Percentiles rank a stretch among this genome's conserved stretches.
These are phyloP conservation scores for Ptychobarbus kaznakovi DNA, from an alignment of 2,797 vertebrate genomes.

Conservation along the genomic window DNA sequence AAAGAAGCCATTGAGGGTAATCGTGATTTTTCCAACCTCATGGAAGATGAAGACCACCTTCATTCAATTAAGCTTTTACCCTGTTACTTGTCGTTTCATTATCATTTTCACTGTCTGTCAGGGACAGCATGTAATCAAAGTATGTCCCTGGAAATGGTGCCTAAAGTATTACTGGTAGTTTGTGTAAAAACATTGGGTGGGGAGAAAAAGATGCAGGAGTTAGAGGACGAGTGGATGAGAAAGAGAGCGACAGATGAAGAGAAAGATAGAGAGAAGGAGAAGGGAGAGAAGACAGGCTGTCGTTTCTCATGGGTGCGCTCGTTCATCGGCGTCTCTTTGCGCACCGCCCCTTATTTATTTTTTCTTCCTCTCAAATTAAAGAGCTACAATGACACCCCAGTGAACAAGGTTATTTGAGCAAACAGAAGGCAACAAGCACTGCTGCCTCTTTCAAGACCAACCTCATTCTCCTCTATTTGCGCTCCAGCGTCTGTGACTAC, in stretches of 20 bases:
- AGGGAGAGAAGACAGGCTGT: conserved; percentile 28
- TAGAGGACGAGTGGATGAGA: conserved; percentile 9
- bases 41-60: not conserved
- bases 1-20: conserved; percentile 3
- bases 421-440: conserved; percentile 47
- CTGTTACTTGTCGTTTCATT: not conserved
- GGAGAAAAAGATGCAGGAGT: not conserved
- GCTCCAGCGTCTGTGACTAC: conserved; percentile 64
- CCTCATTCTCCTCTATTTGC: conserved; percentile 60
- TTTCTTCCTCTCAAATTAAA: conserved; percentile 46
- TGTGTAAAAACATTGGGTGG: not conserved
- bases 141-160: not conserved
- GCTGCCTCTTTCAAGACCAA: conserved; percentile 52
- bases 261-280: not conserved
- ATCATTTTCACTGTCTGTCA: not conserved
- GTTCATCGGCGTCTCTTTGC: conserved; percentile 44
- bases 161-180: not conserved
- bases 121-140: not conserved
- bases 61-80: not conserved
- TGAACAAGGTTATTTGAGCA: conserved; percentile 55
- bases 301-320: conserved; percentile 37
- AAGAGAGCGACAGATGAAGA: not conserved
- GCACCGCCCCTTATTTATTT: conserved; percentile 20
- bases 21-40: not conserved
- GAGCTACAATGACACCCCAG: conserved; percentile 41